phyloP scores from a whole-genome alignment of 1,140 invertebrate genomes.

The Psix sp. region DNA sequence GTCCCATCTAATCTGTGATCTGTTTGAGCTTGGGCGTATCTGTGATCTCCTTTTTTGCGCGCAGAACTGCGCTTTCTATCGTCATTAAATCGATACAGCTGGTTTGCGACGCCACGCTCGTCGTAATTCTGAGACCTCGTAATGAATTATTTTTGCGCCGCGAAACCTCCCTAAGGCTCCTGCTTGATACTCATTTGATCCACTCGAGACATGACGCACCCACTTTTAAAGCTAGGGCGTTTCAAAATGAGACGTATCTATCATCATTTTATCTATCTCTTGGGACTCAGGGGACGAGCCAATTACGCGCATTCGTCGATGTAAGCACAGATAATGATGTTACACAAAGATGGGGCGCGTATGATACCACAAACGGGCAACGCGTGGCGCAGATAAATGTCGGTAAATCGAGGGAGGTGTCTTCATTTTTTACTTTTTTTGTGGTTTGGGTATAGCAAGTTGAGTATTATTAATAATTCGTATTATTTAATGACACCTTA shows the following conservation, averaged over 20 bases:
- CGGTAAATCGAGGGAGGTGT: constrained; percentile 16
- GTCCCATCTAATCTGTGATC: constrained; percentile 41
- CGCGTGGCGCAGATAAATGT: constrained; percentile 2
- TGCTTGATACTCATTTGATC: constrained; percentile 39
- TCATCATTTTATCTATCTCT: constrained; percentile 48
- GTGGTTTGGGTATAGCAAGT: neutral
- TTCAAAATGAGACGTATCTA: constrained; percentile 48
- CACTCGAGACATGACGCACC: constrained; percentile 44
- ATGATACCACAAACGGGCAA: constrained; percentile 46
- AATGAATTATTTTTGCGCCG: constrained; percentile 60
- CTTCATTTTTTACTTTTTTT: neutral
- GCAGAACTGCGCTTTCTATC: constrained; percentile 35
- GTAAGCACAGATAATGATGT: constrained; percentile 61
- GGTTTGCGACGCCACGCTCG: constrained; percentile 50
- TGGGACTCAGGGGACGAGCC: constrained; percentile 49
- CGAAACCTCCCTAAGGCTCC: constrained; percentile 30
- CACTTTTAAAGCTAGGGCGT: constrained; percentile 36
- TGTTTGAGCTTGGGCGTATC: constrained; percentile 22
- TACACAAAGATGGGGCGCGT: constrained; percentile 37
- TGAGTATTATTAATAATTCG: no score
- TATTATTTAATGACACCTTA: no score
- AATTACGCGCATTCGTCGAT: constrained; percentile 61
- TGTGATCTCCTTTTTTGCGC: constrained; percentile 13
- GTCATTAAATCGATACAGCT: constrained; percentile 53
- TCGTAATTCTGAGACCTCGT: constrained; percentile 50